Evolutionary conservation across 2,888 invertebrate genomes (phyloP).

Genomic region (Agrotis ipsilon): DNA sequence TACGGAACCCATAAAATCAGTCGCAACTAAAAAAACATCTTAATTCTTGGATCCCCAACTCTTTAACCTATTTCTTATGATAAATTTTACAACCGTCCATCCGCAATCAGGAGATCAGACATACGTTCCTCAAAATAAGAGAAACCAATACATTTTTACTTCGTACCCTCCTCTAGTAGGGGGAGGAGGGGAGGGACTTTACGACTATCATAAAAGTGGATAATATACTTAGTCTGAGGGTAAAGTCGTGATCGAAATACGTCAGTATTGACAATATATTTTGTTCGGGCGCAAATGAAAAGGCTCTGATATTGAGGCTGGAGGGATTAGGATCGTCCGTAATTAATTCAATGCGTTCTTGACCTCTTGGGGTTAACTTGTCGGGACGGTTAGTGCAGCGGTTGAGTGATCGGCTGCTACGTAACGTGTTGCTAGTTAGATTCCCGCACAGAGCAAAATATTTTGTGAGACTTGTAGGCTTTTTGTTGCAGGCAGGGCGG

Average conservation of each 20-base stretch:
- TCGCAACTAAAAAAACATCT: not conserved
- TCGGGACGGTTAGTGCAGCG: too few species aligned
- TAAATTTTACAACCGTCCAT: constrained; percentile 18
- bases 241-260: constrained; percentile 68
- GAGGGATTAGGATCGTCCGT: constrained; percentile 14
- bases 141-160: constrained; percentile 63
- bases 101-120: constrained; percentile 37
- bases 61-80: constrained; percentile 3
- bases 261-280: constrained; percentile 59
- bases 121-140: constrained; percentile 54
- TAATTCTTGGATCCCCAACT: not conserved
- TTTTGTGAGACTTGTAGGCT: too few species aligned
- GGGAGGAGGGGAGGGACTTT: constrained; percentile 65
- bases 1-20: not conserved
- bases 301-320: constrained; percentile 4
- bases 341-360: constrained; percentile 28
- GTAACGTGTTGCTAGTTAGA: too few species aligned
- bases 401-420: too few species aligned
- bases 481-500: too few species aligned
- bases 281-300: constrained; percentile 58
- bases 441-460: too few species aligned
- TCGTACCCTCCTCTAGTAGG: constrained; percentile 8
- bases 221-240: constrained; percentile 74
- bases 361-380: too few species aligned
- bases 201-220: constrained; percentile 78